Base-by-base conservation (phyloP, 2,797 vertebrate genomes). In the Acanthurus leucopareius region DNA sequence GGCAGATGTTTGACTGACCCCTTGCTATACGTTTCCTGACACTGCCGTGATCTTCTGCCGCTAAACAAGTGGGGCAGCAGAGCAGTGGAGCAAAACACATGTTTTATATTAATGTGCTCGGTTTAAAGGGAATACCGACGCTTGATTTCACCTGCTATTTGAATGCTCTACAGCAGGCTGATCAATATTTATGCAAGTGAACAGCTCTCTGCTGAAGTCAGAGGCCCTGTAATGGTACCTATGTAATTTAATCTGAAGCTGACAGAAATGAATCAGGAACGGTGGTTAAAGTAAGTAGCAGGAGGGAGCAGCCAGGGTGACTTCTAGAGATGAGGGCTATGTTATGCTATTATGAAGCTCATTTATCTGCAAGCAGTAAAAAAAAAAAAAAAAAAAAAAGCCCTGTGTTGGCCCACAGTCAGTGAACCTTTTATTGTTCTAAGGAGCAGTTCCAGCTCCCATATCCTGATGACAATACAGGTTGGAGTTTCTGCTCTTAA, bases 1-100 rank as follows among this genome's bases (percentile, higher is more conserved):
- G 75, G 77, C 89, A 93, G 92, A 90, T 93, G 91, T 91, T 88
- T 69, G 82, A 79, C 60, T 92, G 91, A 91, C 92, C 87, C 73
- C 48, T 5, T 72, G 65, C 79, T 78, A 45, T 10, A 72, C 51
- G 40, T 77, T 80, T 75, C 68, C 86, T 74, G 88, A 90, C 80
- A 81, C 65, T 20, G 0, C 64, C 1, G 16, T 84, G 82, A 88
- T 85, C 78, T 47, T 84, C 75, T 69, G 59, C 76, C 74, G 84
- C 70, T 84, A 74, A 88, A 85, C 77, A 88, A 86, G 79, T 72
- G 38, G 69, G 69, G 52, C 80, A 77, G 74, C 54, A 3, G 77
- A 79, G 77, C 60, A 82, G 76, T 38, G 85, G 80, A 72, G 87
- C 10, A 7, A 76, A 73, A 64, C 80, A 79, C 38, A 47, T 4